A percentile compares a stretch with the other conserved stretches of the same genome.
These are phyloP conservation scores for Strongylocentrotus purpuratus DNA, from an alignment of 35 echinoderm and acorn worm species.

Conservation along the genomic window DNA sequence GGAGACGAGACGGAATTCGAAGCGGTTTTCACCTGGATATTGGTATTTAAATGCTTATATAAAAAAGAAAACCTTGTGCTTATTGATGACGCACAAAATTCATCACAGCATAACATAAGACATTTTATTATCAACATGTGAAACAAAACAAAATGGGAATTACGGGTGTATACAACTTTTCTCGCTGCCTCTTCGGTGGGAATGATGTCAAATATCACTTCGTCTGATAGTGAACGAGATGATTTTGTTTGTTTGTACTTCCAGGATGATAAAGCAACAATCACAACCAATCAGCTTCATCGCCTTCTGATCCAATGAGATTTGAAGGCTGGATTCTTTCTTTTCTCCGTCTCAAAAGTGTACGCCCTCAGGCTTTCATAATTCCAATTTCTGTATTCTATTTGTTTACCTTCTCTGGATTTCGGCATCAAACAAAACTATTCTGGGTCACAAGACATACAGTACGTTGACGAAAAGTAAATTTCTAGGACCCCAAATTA, in stretches of 20 bases:
- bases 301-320: background rate
- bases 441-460: background rate
- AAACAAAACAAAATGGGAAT: background rate
- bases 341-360: background rate
- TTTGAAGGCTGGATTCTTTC: background rate
- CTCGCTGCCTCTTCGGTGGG: too few relatives aligned
- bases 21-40: too few relatives aligned
- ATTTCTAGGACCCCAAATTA: background rate
- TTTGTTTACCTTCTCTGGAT: background rate
- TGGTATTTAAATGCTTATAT: too few relatives aligned
- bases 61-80: too few relatives aligned
- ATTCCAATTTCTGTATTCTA: background rate
- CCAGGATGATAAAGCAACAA: background rate
- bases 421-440: background rate
- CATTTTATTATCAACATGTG: background rate
- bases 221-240: background rate
- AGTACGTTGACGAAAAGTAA: too few relatives aligned
- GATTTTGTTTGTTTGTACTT: background rate
- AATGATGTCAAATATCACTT: background rate
- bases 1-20: background rate
- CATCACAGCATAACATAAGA: too few relatives aligned
- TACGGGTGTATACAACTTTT: background rate
- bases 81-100: too few relatives aligned
- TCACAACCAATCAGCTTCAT: background rate
- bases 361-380: background rate